Evolutionary conservation across 2,797 vertebrate genomes (phyloP).

Genomic region (Alca torda): DNA sequence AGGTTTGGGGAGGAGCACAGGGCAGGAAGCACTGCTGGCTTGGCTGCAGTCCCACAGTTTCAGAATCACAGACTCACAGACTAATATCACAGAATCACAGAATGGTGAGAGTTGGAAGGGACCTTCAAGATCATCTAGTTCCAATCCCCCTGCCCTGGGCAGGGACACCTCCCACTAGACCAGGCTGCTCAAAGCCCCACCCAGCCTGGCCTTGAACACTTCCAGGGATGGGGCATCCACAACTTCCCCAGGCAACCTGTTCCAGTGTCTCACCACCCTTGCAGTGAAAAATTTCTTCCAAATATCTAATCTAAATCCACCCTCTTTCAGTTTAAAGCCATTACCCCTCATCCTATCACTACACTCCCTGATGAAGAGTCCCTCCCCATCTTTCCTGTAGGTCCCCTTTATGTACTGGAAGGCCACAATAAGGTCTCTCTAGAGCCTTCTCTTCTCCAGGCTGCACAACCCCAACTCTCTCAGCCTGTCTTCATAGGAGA

Average conservation of each 20-base stretch:
- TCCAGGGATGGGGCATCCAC: neutral
- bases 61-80: neutral
- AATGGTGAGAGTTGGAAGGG: neutral
- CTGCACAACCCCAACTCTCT: no score
- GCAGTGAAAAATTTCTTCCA: neutral
- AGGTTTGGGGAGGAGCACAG: neutral
- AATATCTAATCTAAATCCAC: neutral
- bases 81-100: neutral
- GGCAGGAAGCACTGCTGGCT: neutral
- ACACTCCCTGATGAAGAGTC: no score
- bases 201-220: neutral
- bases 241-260: neutral
- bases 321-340: no score
- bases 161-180: neutral
- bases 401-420: no score
- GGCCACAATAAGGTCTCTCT: no score
- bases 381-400: no score
- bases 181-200: neutral
- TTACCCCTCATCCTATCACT: no score
- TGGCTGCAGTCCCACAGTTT: neutral
- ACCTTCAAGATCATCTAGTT: neutral
- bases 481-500: no score
- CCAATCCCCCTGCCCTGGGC: neutral
- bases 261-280: neutral
- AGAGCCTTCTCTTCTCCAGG: no score